Base-by-base conservation (phyloP, 2,888 invertebrate species). In the Meteorus cinctellus region DNA sequence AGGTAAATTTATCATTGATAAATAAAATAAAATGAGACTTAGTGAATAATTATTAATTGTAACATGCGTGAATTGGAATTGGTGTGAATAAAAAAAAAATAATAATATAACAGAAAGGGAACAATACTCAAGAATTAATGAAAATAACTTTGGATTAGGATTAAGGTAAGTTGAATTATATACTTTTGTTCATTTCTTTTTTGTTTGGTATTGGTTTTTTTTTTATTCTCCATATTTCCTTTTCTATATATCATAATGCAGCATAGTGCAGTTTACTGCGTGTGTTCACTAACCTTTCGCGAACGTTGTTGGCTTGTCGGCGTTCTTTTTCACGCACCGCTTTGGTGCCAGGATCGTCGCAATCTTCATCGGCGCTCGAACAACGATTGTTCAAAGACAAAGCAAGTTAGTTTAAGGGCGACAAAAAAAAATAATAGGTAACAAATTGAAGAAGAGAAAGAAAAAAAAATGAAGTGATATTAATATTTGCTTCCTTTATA, bases 291-390 rank as follows among this genome's bases (percentile, higher is more conserved):
- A 92, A 97, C 97, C 97, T 95, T 94, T 98, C 98, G 87, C 98
- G 92, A 84, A 98, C 97, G 93, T 98, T 98, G 93, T 98, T 98
- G 89, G 98, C 98, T 91, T 97, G 97, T 83, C 98, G 93, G 86
- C 98, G 93, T 92, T 98, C 96, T 91, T 95, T 94, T 92, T 98
- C 98, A 90, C 97, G 94, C 91, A 97, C 96, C 86, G 96, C 96
- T 93, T 97, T 97, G 88, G 95, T 94, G 92, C 94, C 94, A 70
- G 97, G 96, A 88, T 94, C 93, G 90, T 94, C 94, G 89, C 95
- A 96, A 85, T 93, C 94, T 89, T 96, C 96, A 88, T 96, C 96
- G 78, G 95, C 96, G 86, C 96, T 96, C 90, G 95, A 95, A 90
- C 95, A 95, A 91, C 95, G 93, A 84, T 86, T 87, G 82, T 89